Evolutionary conservation across 2,888 invertebrate species (phyloP).

Genomic region (Barypeithes pellucidus): DNA sequence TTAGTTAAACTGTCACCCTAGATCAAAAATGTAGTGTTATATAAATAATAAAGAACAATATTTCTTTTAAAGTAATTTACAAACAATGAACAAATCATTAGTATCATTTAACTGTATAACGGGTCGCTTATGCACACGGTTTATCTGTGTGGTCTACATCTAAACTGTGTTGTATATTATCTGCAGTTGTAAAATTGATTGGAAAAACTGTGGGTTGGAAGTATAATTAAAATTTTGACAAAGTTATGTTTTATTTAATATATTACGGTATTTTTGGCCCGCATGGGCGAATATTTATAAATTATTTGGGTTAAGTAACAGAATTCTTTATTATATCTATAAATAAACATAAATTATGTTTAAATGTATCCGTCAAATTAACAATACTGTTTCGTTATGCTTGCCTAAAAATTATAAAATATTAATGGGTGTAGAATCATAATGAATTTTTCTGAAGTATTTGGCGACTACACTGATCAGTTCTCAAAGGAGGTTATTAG

Average conservation of each 20-base stretch:
- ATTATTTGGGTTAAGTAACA: slow-evolving; percentile 46
- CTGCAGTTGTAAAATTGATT: slow-evolving; percentile 27
- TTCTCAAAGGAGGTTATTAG: too few relatives aligned
- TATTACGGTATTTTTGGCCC: slow-evolving; percentile 45
- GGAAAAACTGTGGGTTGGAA: slow-evolving; percentile 28
- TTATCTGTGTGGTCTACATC: slow-evolving; percentile 46
- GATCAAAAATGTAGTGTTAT: slow-evolving; percentile 26
- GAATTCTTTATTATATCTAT: slow-evolving; percentile 26
- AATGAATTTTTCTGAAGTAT: too few relatives aligned
- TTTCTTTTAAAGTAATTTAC: slow-evolving; percentile 54
- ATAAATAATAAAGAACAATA: slow-evolving; percentile 32
- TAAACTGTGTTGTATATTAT: slow-evolving; percentile 24
- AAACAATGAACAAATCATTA: slow-evolving; percentile 59
- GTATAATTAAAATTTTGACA: slow-evolving; percentile 28
- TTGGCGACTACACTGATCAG: too few relatives aligned
- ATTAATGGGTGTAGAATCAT: neutral
- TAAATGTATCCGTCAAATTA: neutral
- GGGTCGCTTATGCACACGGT: slow-evolving; percentile 34
- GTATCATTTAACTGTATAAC: slow-evolving; percentile 53
- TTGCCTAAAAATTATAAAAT: neutral
- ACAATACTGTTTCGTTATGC: neutral
- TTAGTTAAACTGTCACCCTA: slow-evolving; percentile 32
- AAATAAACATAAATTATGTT: slow-evolving; percentile 15
- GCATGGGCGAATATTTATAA: slow-evolving; percentile 35
- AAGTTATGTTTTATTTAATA: slow-evolving; percentile 44